Base-by-base conservation (phyloP, 30 jellyfish, hydroid and myxozoan species). In the Rhopilema esculentum region DNA sequence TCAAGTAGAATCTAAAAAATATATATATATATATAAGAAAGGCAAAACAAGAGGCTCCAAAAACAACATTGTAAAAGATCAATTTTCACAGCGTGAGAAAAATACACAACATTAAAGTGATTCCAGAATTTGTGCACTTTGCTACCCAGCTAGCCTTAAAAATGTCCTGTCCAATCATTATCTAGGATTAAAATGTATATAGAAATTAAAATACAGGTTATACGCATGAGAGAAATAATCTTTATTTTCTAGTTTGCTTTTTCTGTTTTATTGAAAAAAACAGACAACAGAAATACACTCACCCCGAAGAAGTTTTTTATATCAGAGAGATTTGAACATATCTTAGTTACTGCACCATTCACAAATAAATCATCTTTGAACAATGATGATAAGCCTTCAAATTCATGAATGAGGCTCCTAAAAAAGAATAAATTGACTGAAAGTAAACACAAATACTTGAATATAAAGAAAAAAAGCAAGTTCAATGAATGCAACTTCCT, bases 301-400 rank as follows among this genome's bases (percentile, higher is more conserved):
- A 95, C 99, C 81, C 77, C 87, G 27, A 95, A 83, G 73, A 89
- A 95, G 28, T 88, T 83, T 76, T 95, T 97, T 22, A 95, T 69
- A 20, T 89, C 99, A 1, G 95, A 64, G 22, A 95, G 77, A 33
- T 84, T 88, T 0, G 86, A 74, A 76, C 97, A 91, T 70, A 95
- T 48, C 69, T 81, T 95, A 27, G 88, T 79, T 30, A 95, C 83
- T 8, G 98, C 91, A 30, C 88, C 94, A 19, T 77, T 72, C 27
- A 95, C 99, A 80, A 95, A 91, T 16, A 53, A 75, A 78, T 95
- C 99, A 8, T 76, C 97, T 29, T 77, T 72, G 88, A 95, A 89
- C 0, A 86, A 63, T 15, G 97, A 16, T 22, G 99, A 62, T 78
- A 95, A 84, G 82, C 86, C 67, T 29, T 90, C 97, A 66, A 82